phyloP scores from a whole-genome alignment of 2,888 invertebrate species.

The Nomada goodeniana region DNA sequence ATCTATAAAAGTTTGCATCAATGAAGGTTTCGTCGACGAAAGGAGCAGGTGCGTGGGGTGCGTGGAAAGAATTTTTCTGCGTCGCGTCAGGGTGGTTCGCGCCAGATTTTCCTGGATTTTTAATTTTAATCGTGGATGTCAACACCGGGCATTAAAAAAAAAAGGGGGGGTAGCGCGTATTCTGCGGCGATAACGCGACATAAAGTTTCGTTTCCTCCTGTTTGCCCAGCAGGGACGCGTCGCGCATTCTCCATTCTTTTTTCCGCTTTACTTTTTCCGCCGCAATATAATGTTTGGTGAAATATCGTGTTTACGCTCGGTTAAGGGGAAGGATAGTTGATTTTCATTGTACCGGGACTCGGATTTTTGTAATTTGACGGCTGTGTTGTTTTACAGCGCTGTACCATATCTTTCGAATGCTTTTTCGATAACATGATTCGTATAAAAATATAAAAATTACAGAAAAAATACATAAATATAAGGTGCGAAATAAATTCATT shows the following conservation, averaged over 20 bases:
- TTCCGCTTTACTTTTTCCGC: background rate
- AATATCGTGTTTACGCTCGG: constrained; percentile 35
- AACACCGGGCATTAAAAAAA: constrained; percentile 28
- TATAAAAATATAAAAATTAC: no score
- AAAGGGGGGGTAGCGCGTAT: constrained; percentile 24
- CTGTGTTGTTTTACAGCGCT: background rate
- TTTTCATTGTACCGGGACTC: constrained; percentile 2
- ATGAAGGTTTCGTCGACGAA: constrained; percentile 17
- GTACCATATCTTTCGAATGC: no score
- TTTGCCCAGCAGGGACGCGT: constrained; percentile 11
- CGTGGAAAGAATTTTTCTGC: constrained; percentile 26
- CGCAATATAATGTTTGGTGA: constrained; percentile 15
- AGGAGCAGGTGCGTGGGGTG: background rate
- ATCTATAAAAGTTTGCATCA: background rate
- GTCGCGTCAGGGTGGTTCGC: constrained; percentile 1
- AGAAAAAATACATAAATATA: no score
- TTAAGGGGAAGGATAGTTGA: constrained; percentile 1
- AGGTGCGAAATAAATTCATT: background rate
- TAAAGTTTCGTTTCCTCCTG: constrained; percentile 47
- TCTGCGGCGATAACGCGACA: constrained; percentile 45
- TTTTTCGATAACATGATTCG: no score
- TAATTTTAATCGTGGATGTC: constrained; percentile 36
- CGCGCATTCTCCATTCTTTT: background rate
- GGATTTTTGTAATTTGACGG: background rate
- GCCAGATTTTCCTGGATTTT: constrained; percentile 33